phyloP scores from a whole-genome alignment of 1,140 invertebrate species.

The Elysia chlorotica region DNA sequence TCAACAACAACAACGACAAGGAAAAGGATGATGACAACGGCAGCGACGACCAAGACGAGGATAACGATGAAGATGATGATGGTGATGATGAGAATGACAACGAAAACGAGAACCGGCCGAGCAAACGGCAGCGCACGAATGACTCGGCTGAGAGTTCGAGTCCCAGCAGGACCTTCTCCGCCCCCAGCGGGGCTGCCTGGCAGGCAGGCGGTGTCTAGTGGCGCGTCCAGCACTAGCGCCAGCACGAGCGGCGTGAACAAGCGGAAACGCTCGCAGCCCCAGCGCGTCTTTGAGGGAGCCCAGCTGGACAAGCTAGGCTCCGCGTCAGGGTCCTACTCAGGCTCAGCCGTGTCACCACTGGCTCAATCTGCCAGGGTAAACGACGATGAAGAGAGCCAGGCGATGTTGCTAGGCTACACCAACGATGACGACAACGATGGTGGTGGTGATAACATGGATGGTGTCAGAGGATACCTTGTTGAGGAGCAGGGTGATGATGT shows the following conservation, averaged over 20 bases:
- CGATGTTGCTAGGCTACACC: background rate
- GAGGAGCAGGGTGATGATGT: too few species aligned
- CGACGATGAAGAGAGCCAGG: background rate
- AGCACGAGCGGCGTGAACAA: conserved; percentile 64
- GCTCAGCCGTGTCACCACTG: too few species aligned
- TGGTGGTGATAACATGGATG: too few species aligned
- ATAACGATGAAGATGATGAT: conserved; percentile 9
- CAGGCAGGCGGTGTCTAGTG: background rate
- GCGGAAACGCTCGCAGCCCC: conserved; percentile 91
- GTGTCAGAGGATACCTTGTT: too few species aligned
- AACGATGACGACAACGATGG: background rate
- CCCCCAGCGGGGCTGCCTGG: background rate
- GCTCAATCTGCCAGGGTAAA: too few species aligned
- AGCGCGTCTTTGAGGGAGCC: conserved; percentile 95
- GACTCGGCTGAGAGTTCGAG: background rate
- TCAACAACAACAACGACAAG: conserved; percentile 8
- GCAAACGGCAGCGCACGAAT: too few species aligned
- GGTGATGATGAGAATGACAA: conserved; percentile 28
- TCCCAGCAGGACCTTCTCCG: too few species aligned
- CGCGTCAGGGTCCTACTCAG: too few species aligned
- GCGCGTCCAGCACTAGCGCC: conserved; percentile 20
- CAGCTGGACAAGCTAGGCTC: too few species aligned
- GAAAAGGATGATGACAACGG: background rate
- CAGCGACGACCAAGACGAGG: conserved; percentile 6
- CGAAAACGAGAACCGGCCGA: background rate